phyloP scores from a whole-genome alignment of 2,888 invertebrate species.

The Dioctria linearis region DNA sequence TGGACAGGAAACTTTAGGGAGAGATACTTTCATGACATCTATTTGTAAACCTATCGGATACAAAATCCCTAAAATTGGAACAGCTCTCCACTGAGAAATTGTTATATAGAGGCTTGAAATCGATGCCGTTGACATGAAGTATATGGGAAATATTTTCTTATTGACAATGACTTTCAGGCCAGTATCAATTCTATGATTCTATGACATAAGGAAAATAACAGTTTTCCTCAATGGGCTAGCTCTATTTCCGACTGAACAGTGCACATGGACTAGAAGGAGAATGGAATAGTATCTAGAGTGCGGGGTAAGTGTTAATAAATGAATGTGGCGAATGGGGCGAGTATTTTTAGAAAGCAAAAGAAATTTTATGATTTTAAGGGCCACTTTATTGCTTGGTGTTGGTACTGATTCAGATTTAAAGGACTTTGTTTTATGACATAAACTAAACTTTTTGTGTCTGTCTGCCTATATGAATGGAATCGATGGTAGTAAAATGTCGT shows the following conservation, averaged over 20 bases:
- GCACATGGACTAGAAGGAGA: not conserved
- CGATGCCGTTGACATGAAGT: conserved; percentile 39
- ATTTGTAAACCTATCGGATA: conserved; percentile 43
- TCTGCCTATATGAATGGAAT: no score
- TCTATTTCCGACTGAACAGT: not conserved
- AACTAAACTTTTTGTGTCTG: no score
- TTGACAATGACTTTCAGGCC: conserved; percentile 36
- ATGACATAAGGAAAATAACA: conserved; percentile 26
- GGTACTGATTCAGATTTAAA: no score
- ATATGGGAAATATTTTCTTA: conserved; percentile 32
- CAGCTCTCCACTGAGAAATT: conserved; percentile 33
- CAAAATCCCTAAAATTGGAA: conserved; percentile 47
- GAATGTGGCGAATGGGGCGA: not conserved
- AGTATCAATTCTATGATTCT: conserved; percentile 11
- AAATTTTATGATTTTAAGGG: conserved; percentile 26
- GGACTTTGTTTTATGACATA: no score
- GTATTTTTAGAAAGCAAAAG: conserved; percentile 30
- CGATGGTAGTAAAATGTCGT: no score
- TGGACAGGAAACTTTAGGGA: not conserved
- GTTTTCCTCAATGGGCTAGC: not conserved
- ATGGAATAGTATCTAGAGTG: no score
- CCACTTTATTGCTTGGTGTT: not conserved
- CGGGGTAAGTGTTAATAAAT: not conserved
- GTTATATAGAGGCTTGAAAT: conserved; percentile 12
- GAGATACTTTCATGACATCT: conserved; percentile 17